These are phyloP conservation scores for Chroicocephalus ridibundus DNA, from an alignment of 2,113 vertebrate species.

Conservation along the genomic window DNA sequence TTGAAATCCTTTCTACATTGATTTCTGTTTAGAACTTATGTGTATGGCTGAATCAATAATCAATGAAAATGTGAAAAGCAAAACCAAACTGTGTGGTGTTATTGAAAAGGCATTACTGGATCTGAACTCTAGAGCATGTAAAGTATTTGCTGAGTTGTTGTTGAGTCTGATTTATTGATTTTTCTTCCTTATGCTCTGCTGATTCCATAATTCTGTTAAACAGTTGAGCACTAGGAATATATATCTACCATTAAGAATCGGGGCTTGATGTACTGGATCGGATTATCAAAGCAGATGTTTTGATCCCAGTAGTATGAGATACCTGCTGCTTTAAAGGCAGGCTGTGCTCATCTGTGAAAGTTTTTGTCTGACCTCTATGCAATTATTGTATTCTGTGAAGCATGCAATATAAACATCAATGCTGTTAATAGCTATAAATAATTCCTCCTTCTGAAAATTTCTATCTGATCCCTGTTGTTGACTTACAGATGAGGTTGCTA, in stretches of 20 bases:
- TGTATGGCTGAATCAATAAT: background rate
- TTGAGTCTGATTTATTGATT: background rate
- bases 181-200: background rate
- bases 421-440: conserved; percentile 17
- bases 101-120: background rate
- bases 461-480: background rate
- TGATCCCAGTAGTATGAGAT: background rate
- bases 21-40: background rate
- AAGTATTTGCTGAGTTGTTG: background rate
- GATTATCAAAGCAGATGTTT: background rate
- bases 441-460: conserved; percentile 2
- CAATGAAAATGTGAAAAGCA: background rate
- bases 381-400: background rate
- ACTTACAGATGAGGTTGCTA: conserved; percentile 22
- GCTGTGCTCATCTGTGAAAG: background rate
- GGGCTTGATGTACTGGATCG: background rate
- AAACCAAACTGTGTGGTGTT: background rate
- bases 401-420: background rate
- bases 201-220: background rate
- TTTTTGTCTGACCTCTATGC: background rate
- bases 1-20: background rate
- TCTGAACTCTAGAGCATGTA: background rate
- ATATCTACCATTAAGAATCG: background rate
- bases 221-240: background rate
- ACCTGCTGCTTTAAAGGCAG: background rate